These are phyloP conservation scores for Ailuropoda melanoleuca DNA, from an alignment of 2,113 vertebrate genomes.

Conservation along the genomic window DNA sequence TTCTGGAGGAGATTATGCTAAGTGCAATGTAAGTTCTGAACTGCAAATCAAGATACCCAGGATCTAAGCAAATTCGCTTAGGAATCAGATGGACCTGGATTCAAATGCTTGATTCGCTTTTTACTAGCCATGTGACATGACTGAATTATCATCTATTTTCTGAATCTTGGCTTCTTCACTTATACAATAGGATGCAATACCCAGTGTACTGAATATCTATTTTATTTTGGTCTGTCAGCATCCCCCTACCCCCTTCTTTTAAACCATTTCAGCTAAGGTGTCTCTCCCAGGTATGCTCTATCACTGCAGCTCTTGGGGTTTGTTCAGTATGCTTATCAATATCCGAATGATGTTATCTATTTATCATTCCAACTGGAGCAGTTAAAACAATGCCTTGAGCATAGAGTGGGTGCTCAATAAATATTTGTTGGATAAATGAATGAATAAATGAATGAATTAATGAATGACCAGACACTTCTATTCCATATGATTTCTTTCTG, in stretches of 20 bases:
- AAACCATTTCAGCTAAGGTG: background rate
- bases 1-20: no score
- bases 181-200: background rate
- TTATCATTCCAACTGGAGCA: background rate
- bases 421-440: background rate
- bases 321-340: background rate
- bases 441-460: background rate
- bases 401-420: background rate
- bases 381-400: background rate
- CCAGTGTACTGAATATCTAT: background rate
- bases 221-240: background rate
- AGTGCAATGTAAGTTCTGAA: background rate
- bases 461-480: background rate
- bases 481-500: background rate
- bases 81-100: background rate
- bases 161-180: background rate
- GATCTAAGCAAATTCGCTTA: background rate
- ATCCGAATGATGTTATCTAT: background rate
- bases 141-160: background rate
- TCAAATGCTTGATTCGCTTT: background rate
- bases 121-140: background rate
- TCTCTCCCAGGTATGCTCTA: background rate
- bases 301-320: background rate
- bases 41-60: background rate
- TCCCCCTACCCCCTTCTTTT: background rate